Conservation (phyloP, 2,113 vertebrate species). For the Triplophysa rosa region DNA sequence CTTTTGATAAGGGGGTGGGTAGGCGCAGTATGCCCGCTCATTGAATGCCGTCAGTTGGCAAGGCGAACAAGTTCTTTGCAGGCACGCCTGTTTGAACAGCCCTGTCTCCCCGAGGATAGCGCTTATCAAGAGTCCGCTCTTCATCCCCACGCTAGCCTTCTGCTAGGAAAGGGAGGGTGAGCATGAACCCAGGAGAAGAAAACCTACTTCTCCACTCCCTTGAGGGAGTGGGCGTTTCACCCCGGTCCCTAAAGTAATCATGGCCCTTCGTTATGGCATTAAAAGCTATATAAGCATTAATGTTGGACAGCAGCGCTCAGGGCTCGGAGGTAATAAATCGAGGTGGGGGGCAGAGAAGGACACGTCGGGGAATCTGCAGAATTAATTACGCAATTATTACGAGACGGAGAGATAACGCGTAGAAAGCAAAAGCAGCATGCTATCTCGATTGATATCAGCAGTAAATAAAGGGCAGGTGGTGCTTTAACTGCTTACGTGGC, state of each 20-base stretch:
- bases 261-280: constrained; percentile 52
- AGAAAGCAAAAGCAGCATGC: background rate
- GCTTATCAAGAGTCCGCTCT: constrained; percentile 5
- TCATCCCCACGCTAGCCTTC: constrained; percentile 45
- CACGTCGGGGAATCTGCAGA: constrained; percentile 32
- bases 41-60: constrained; percentile 55
- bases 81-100: constrained; percentile 31
- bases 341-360: constrained; percentile 1
- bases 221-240: constrained; percentile 47
- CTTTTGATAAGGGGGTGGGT: background rate
- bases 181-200: constrained; percentile 41
- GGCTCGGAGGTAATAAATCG: constrained; percentile 45
- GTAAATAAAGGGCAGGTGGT: constrained; percentile 57
- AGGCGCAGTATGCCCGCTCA: background rate
- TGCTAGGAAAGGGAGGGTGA: constrained; percentile 41
- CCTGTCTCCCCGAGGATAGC: constrained; percentile 47
- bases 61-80: constrained; percentile 25
- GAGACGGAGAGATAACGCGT: background rate
- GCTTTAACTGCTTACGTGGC: background rate
- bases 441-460: constrained; percentile 49
- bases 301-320: constrained; percentile 36
- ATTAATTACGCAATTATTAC: constrained; percentile 62
- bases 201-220: constrained; percentile 40
- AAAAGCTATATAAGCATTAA: constrained; percentile 45
- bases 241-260: constrained; percentile 60